These are phyloP conservation scores for Mechanitis mazaeus DNA, from an alignment of 2,888 invertebrate species.

Conservation along the genomic window DNA sequence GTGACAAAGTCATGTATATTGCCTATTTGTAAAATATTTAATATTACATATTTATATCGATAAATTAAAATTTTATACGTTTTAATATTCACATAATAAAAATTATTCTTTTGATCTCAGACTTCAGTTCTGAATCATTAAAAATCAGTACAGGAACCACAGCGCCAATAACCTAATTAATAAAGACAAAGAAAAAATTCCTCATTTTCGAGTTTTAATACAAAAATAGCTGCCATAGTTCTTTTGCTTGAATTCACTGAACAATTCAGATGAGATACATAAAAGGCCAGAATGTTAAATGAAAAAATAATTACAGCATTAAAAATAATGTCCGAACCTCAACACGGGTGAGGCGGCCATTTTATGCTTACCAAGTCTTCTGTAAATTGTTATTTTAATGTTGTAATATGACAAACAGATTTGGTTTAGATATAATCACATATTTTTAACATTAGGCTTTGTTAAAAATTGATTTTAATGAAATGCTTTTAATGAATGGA, in stretches of 20 bases:
- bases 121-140: too few relatives aligned
- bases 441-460: too few relatives aligned
- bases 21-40: too few relatives aligned
- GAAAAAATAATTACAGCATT: slow-evolving; percentile 21
- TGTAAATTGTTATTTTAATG: background rate
- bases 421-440: background rate
- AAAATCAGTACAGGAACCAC: too few relatives aligned
- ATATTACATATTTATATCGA: too few relatives aligned
- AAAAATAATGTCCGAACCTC: slow-evolving; percentile 16
- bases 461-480: background rate
- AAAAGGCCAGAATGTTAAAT: slow-evolving; percentile 11
- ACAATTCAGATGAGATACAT: slow-evolving; percentile 12
- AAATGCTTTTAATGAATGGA: too few relatives aligned
- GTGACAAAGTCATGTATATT: too few relatives aligned
- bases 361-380: slow-evolving; percentile 1
- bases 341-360: slow-evolving; percentile 4
- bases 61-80: too few relatives aligned
- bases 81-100: too few relatives aligned
- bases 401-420: background rate
- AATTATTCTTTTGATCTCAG: too few relatives aligned
- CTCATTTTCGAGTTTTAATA: background rate
- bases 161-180: background rate
- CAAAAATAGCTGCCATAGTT: background rate
- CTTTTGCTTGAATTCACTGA: slow-evolving; percentile 8
- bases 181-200: background rate